Base-by-base conservation (phyloP, 2,113 vertebrate genomes). In the Mugil cephalus region DNA sequence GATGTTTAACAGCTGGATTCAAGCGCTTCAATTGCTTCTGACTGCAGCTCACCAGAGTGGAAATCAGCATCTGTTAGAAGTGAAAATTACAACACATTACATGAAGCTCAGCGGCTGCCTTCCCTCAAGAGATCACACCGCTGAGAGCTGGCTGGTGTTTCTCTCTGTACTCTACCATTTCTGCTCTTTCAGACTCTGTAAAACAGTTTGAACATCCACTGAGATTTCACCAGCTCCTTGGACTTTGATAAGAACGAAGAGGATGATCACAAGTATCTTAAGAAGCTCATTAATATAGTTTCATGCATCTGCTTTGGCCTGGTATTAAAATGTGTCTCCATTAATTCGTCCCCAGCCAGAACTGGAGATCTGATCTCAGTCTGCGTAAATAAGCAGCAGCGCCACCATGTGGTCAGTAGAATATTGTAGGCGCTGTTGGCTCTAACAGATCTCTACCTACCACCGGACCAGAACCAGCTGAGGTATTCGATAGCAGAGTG, bases 401-500 rank as follows among this genome's bases (percentile, higher is more conserved):
- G 24, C 24, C 24, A 30, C 5, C 24, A 30, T 30, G 24, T 30
- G 24, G 24, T 30, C 24, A 30, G 24, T 30, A 30, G 24, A 30
- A 30, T 30, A 30, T 30, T 30, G 24, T 30, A 30, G 24, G 3
- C 2, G 24, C 24, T 30, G 24, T 30, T 30, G n/a, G n/a, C n/a
- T n/a, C n/a, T 30, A 5, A 30, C 24, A 30, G 24, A 30, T n/a
- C n/a, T n/a, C n/a, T n/a, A n/a, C n/a, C n/a, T n/a, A n/a, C n/a
- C n/a, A n/a, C n/a, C n/a, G n/a, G n/a, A n/a, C n/a, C n/a, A n/a
- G n/a, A n/a, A n/a, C n/a, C n/a, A n/a, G n/a, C n/a, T n/a, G n/a
- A n/a, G n/a, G n/a, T n/a, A n/a, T n/a, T n/a, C n/a, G n/a, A 30
- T 30, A 43, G 92, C 92, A 94, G 90, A 93, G 92, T 94, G 92